These are phyloP conservation scores for Rhopalosiphum nymphaeae DNA, from an alignment of 2,888 invertebrate genomes.

Conservation along the genomic window DNA sequence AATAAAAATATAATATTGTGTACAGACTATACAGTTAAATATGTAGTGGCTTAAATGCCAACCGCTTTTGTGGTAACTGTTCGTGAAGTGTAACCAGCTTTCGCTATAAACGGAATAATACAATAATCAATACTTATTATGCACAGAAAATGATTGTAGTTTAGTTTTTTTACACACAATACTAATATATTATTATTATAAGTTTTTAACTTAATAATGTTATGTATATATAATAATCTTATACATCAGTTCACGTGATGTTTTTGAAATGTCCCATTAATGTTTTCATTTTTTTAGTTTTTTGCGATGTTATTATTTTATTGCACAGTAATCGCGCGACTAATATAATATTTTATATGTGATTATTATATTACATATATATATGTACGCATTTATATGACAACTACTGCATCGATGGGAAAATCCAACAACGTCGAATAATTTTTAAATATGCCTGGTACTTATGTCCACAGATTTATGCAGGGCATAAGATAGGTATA, in stretches of 20 bases:
- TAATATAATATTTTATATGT: not conserved
- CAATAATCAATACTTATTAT: not conserved
- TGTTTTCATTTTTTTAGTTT: not conserved
- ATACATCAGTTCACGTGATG: not conserved
- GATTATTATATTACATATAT: not conserved
- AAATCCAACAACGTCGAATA: not conserved
- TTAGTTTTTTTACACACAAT: not conserved
- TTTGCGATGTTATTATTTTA: not conserved
- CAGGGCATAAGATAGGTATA: not conserved
- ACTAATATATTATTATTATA: not conserved
- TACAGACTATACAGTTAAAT: not conserved
- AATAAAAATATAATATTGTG: not conserved
- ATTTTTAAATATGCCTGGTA: not conserved
- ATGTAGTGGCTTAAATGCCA: constrained; percentile 19
- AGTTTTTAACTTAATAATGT: not conserved
- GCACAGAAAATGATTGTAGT: not conserved
- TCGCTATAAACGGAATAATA: not conserved
- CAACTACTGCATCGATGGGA: not conserved
- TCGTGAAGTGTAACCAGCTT: constrained; percentile 1
- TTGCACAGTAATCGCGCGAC: not conserved
- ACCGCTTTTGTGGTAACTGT: constrained; percentile 32
- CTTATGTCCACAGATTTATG: not conserved
- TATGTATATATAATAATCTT: not conserved
- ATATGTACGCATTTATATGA: not conserved
- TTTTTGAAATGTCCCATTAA: not conserved